Conservation (phyloP, 2,113 vertebrate genomes). For the Bagarius yarrelli region DNA sequence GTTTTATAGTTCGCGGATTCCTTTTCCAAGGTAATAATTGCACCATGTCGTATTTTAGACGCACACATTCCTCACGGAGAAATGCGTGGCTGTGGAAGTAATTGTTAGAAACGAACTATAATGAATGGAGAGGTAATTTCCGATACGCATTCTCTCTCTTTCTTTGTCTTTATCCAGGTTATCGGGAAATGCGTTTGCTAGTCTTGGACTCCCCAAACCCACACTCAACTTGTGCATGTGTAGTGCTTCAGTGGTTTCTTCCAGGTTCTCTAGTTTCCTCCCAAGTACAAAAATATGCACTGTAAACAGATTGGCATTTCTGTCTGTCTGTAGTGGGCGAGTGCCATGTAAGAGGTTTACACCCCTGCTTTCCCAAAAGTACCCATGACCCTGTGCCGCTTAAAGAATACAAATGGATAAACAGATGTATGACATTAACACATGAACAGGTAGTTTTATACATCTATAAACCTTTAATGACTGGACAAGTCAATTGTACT, state of each 20-base stretch:
- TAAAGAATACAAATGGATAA: not conserved
- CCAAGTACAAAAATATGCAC: too few relatives aligned
- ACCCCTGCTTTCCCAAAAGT: too few relatives aligned
- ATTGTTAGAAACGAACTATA: not conserved
- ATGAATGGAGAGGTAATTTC: conserved; percentile 3
- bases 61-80: not conserved
- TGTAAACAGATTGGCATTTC: too few relatives aligned
- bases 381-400: too few relatives aligned
- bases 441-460: not conserved
- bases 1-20: conserved; percentile 1
- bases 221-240: too few relatives aligned
- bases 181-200: conserved; percentile 23
- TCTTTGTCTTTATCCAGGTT: not conserved
- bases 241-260: too few relatives aligned
- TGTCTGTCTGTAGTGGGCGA: too few relatives aligned
- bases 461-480: not conserved
- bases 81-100: not conserved
- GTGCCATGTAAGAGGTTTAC: too few relatives aligned
- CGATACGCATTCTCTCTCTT: not conserved
- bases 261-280: too few relatives aligned
- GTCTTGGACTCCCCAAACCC: conserved; percentile 22
- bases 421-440: not conserved
- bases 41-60: not conserved
- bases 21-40: conserved; percentile 11
- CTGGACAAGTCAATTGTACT: not conserved